Base-by-base conservation (phyloP, 1,140 invertebrate species). In the Ceratosolen solmsi region DNA sequence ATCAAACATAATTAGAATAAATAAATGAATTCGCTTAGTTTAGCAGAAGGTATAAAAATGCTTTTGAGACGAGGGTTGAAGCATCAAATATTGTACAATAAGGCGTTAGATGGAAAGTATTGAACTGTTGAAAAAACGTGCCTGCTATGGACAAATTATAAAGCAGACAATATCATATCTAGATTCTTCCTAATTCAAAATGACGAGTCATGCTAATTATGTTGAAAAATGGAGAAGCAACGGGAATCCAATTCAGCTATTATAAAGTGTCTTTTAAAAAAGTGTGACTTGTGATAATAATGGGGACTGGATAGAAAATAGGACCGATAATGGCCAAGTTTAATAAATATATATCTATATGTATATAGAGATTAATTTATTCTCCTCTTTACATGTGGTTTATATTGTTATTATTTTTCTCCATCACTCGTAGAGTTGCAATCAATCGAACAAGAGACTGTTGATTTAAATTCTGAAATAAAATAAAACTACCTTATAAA, bases 171-270 rank as follows among this genome's bases (percentile, higher is more conserved):
- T 15, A 65, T 65, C 33, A 65, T 17, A n/a, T 17, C 20, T 65
- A 27, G 60, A 65, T 22, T 65, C 30, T 36, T 36, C 0, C 60
- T 65, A 65, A 65, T 65, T 65, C 30, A 22, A 65, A 65, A 65
- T 36, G 30, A 36, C 25, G 60, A 65, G 60, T 65, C 60, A 65
- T 36, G 60, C 27, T 36, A 36, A 65, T 65, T 65, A 65, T 65
- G 60, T 36, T 36, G 1, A 65, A 65, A 65, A 65, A 65, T 65
- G 30, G 33, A 65, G 13, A 65, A 65, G 4, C 60, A 65, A 30
- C 60, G 20, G 60, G 60, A 65, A 30, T 11, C 60, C 60, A 36
- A 65, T 36, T 65, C 60, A 65, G 17, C 60, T 65, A 65, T 65
- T 33, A 65, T 17, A 65, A 65, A 33, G 30, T 36, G 17, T 17